Evolutionary conservation across 2,113 vertebrate genomes (phyloP).

Genomic region (Elaphurus davidianus): DNA sequence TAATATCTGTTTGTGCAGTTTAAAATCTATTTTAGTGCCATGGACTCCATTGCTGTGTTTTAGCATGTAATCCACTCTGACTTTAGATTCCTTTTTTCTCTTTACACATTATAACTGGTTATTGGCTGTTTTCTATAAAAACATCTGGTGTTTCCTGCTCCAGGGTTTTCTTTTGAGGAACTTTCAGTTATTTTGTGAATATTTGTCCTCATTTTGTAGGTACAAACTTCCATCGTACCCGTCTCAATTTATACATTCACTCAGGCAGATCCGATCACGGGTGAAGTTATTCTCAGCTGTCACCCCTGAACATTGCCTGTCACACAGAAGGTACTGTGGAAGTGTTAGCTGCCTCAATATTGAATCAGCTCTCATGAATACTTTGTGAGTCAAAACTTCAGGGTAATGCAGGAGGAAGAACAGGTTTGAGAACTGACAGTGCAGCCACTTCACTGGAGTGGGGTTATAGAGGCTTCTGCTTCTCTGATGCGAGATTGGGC

Average conservation of each 20-base stretch:
- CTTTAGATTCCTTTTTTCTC: background rate
- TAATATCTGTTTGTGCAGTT: background rate
- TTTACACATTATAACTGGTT: background rate
- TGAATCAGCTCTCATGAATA: background rate
- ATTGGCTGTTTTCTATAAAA: background rate
- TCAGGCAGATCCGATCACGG: background rate
- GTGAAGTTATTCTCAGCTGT: background rate
- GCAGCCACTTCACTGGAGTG: background rate
- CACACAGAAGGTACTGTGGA: background rate
- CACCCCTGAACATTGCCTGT: background rate
- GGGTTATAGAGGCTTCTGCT: background rate
- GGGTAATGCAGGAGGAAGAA: background rate
- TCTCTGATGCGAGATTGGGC: background rate
- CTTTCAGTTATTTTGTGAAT: background rate
- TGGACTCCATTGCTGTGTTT: background rate
- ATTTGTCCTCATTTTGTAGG: background rate
- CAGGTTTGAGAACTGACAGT: background rate
- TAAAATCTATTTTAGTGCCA: background rate
- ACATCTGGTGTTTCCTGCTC: background rate
- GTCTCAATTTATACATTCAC: background rate
- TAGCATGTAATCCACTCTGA: background rate
- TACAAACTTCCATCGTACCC: background rate
- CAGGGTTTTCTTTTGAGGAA: background rate
- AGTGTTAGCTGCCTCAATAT: background rate
- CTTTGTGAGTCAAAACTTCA: background rate